Base-by-base conservation (phyloP, 2,113 vertebrate genomes). In the Calidris pugnax region DNA sequence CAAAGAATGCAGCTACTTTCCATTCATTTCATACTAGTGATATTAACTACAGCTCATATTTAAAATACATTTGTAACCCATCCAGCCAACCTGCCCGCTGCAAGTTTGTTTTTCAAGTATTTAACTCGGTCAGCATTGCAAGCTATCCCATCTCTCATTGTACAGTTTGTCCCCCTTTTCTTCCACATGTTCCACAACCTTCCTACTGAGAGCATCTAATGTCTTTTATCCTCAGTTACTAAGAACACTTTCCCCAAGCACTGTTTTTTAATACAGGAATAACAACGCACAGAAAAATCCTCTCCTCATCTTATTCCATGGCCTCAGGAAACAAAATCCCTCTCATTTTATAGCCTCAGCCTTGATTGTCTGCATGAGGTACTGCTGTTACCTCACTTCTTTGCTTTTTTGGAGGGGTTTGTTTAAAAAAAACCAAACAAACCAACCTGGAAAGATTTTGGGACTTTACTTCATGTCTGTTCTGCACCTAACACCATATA, bases 321-420 rank as follows among this genome's bases (percentile, higher is more conserved):
- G 19, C 45, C 48, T 87, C 39, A 56, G 33, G 69, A 91, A 91
- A 75, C 15, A 82, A 51, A 45, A 3, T 1, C 2, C 1, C 2
- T 1, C 17, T 41, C 6, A 39, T 87, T n/a, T 78, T 51, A 55
- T 48, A 78, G 28, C 66, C 26, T 59, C 47, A 43, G 32, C 4
- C 20, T 74, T 27, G 27, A 47, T 8, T 28, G 5, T 27, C 68
- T 81, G 37, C 19, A 59, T 5, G 10, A 85, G 7, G 14, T 57
- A 41, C 45, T 62, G 27, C 33, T 76, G 26, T 45, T 82, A 32
- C 22, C 5, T 75, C 12, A 17, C 18, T n/a, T 60, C 23, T 23
- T 7, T 59, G 14, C 3, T 14, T 56, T 57, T 67, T 20, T 1
- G 4, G 0, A 26, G 7, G 26, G 9, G 3, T 8, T 69, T 3